Conservation (phyloP, 2,797 vertebrate genomes). For the Semaprochilodus insignis region DNA sequence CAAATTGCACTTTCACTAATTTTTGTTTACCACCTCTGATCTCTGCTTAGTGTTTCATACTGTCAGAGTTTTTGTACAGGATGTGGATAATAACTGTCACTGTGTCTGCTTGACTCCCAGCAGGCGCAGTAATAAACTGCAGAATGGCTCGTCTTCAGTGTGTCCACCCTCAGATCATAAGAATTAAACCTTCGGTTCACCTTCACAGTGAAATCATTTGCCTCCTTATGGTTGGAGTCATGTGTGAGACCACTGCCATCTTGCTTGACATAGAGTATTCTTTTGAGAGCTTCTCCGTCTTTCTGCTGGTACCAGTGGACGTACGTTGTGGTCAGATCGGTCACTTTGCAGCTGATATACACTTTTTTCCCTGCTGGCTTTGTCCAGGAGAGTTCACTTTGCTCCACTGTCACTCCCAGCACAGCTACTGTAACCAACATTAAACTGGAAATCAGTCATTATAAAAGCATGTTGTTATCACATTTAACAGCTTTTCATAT, state of each 20-base stretch:
- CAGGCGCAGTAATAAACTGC: slow-evolving; percentile 43
- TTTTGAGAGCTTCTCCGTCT: slow-evolving; percentile 26
- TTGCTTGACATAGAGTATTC: neutral
- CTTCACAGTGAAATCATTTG: neutral
- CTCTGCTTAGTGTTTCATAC: neutral
- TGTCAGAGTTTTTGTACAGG: slow-evolving; percentile 27
- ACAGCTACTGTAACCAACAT: neutral
- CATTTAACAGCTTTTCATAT: neutral
- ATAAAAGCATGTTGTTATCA: no score
- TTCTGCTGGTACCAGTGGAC: slow-evolving; percentile 25
- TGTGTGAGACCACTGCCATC: neutral
- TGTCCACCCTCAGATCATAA: slow-evolving; percentile 30
- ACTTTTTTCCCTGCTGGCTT: no score
- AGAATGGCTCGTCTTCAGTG: slow-evolving; percentile 25
- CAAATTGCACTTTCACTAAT: neutral
- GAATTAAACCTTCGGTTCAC: neutral
- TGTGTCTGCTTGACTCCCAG: neutral
- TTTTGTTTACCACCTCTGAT: neutral
- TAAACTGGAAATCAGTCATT: no score
- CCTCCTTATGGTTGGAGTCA: neutral
- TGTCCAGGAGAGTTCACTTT: neutral
- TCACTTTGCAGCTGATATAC: no score
- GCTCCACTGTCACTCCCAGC: slow-evolving; percentile 4
- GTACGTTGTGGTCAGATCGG: neutral
- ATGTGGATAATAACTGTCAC: slow-evolving; percentile 7